These are phyloP conservation scores for Volucella inflata DNA, from an alignment of 2,888 invertebrate species.

Conservation along the genomic window DNA sequence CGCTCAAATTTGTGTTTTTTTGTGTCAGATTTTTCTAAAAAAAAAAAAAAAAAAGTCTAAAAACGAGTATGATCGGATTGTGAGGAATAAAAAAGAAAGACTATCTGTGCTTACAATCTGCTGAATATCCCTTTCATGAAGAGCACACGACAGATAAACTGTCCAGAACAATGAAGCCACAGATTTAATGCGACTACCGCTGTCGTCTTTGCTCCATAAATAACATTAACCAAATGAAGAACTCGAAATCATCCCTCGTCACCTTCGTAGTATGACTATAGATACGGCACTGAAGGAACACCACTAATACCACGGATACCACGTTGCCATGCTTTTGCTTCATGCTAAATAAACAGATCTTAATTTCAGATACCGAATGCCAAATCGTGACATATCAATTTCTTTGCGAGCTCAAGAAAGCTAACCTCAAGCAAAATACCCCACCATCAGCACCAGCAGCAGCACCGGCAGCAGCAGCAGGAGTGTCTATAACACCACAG, in stretches of 20 bases:
- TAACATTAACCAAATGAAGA: conserved; percentile 72
- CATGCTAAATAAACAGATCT: conserved; percentile 75
- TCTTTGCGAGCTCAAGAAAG: conserved; percentile 59
- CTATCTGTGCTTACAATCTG: conserved; percentile 67
- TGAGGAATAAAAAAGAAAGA: conserved; percentile 58
- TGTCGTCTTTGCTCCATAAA: conserved; percentile 47
- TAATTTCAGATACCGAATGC: conserved; percentile 74
- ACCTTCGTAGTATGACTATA: neutral
- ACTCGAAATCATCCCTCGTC: conserved; percentile 36
- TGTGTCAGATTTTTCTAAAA: conserved; percentile 42
- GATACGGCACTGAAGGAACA: no score
- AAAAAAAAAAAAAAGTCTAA: conserved; percentile 2
- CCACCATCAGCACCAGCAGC: neutral
- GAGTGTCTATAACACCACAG: no score
- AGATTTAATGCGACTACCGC: conserved; percentile 61
- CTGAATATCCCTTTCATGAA: conserved; percentile 70
- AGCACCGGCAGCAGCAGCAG: no score
- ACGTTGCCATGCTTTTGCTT: conserved; percentile 58
- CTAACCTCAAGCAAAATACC: conserved; percentile 38
- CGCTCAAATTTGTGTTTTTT: conserved; percentile 56
- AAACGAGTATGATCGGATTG: conserved; percentile 16
- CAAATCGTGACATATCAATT: conserved; percentile 76
- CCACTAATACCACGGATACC: conserved; percentile 26
- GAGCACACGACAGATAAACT: conserved; percentile 27
- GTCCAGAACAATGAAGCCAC: conserved; percentile 69